phyloP scores from a whole-genome alignment of 2,797 vertebrate species.

The Coregonus sp. region DNA sequence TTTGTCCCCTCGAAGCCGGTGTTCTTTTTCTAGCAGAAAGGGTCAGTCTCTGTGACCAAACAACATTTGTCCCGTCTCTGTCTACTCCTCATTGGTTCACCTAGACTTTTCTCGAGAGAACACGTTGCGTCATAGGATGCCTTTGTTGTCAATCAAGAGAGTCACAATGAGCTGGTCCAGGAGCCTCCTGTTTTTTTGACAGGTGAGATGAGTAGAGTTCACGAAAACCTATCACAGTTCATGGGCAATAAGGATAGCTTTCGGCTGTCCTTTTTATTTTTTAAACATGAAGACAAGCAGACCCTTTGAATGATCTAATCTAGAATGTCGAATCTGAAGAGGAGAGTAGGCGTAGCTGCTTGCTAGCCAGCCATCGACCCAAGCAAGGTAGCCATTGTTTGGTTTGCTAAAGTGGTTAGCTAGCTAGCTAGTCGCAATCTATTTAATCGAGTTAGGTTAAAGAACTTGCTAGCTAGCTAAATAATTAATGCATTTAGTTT shows the following conservation, averaged over 20 bases:
- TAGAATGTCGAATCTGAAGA: conserved; percentile 9
- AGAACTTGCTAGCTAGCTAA: background rate
- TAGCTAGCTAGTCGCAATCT: conserved; percentile 33
- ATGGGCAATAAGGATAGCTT: background rate
- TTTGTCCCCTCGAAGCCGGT: background rate
- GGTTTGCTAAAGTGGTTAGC: conserved; percentile 10
- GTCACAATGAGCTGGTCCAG: conserved; percentile 63
- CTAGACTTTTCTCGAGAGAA: background rate
- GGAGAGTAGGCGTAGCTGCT: conserved; percentile 37
- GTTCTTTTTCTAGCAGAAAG: background rate
- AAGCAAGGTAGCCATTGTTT: conserved; percentile 71
- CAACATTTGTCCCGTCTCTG: conserved; percentile 49
- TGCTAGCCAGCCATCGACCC: conserved; percentile 45
- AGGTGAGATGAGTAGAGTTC: conserved; percentile 62
- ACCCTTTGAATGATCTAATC: conserved; percentile 18
- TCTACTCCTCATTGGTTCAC: conserved; percentile 34
- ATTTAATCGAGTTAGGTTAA: background rate
- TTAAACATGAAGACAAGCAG: conserved; percentile 37
- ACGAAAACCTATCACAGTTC: conserved; percentile 22
- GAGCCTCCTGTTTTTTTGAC: conserved; percentile 46
- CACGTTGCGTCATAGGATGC: conserved; percentile 42
- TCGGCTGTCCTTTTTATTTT: conserved; percentile 2
- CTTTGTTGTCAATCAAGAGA: conserved; percentile 57
- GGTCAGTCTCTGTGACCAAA: background rate
- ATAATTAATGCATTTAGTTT: background rate